phyloP scores from a whole-genome alignment of 2,888 invertebrate species.

The Nephrotoma appendiculata region DNA sequence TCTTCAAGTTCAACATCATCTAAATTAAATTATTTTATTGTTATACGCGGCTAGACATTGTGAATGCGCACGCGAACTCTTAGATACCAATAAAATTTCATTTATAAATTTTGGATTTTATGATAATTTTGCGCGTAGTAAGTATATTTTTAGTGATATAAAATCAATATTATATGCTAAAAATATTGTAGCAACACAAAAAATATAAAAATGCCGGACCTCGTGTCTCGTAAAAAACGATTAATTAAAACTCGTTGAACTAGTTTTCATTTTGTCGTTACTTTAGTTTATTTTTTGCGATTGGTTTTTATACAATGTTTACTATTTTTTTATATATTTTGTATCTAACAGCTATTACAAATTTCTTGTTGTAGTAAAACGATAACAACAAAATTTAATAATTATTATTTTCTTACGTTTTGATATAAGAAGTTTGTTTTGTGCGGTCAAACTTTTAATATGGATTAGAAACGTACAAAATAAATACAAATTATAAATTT shows the following conservation, averaged over 20 bases:
- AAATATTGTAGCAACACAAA: background rate
- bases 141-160: background rate
- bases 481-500: background rate
- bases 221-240: constrained; percentile 1
- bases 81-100: background rate
- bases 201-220: background rate
- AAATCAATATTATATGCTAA: background rate
- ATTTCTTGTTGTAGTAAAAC: background rate
- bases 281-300: background rate
- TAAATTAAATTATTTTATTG: background rate
- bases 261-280: constrained; percentile 3
- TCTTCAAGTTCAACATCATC: background rate
- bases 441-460: background rate
- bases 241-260: background rate
- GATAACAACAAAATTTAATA: background rate
- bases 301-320: background rate
- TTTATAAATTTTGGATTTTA: background rate
- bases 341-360: background rate
- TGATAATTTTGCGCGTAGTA: background rate
- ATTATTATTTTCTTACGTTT: background rate
- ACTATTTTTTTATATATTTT: background rate
- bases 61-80: background rate
- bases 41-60: background rate
- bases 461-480: background rate
- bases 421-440: background rate